Percentiles rank a stretch among this genome's conserved stretches.
Conservation (phyloP, 1,140 invertebrate genomes). For the Drosophila lini region DNA sequence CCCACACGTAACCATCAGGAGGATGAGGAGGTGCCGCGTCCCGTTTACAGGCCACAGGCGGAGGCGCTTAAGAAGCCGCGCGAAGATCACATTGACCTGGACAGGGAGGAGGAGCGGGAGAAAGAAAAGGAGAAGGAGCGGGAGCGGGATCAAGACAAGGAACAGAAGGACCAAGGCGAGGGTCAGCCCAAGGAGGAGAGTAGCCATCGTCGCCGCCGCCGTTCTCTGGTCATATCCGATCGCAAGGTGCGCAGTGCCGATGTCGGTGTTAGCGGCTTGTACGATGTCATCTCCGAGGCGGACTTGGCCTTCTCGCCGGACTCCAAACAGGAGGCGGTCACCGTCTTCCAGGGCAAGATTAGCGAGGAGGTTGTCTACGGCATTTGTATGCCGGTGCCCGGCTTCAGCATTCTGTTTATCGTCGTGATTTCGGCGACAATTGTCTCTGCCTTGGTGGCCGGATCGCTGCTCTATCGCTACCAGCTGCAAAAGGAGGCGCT, state of each 20-base stretch:
- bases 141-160: slow-evolving; percentile 13
- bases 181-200: slow-evolving; percentile 16
- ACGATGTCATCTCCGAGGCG: slow-evolving; percentile 96
- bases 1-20: slow-evolving; percentile 18
- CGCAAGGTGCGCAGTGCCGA: slow-evolving; percentile 91
- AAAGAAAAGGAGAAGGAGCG: slow-evolving; percentile 30
- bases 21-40: slow-evolving; percentile 55
- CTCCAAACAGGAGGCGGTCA: slow-evolving; percentile 90
- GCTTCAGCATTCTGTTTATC: slow-evolving; percentile 94
- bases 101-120: slow-evolving; percentile 45
- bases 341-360: slow-evolving; percentile 94
- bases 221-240: slow-evolving; percentile 89
- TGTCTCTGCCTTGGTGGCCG: slow-evolving; percentile 91
- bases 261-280: slow-evolving; percentile 93
- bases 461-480: slow-evolving; percentile 90
- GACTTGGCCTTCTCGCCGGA: slow-evolving; percentile 96
- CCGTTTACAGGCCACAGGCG: slow-evolving; percentile 74
- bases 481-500: slow-evolving; percentile 89
- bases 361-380: slow-evolving; percentile 95
- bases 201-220: slow-evolving; percentile 82
- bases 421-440: slow-evolving; percentile 93
- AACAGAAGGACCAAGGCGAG: slow-evolving; percentile 1
- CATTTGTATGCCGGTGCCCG: slow-evolving; percentile 94
- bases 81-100: slow-evolving; percentile 80
- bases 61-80: slow-evolving; percentile 64